Base-by-base conservation (phyloP, 2,888 invertebrate genomes). In the Cantharis flavilabris region DNA sequence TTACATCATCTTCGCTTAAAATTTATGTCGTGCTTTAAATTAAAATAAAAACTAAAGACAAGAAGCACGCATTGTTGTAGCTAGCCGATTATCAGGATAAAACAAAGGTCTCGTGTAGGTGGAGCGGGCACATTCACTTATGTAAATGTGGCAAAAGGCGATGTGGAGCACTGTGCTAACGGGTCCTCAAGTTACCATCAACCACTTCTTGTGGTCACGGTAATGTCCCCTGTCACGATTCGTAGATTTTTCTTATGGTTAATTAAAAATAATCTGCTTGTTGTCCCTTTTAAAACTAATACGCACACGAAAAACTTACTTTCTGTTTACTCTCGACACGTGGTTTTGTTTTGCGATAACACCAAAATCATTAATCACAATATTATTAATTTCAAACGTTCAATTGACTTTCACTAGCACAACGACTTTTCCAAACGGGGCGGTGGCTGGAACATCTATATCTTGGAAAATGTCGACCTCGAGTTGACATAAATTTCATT, bases 91-190 rank as follows among this genome's bases (percentile, higher is more conserved):
- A 75, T 73, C 71, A 70, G 72, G 62, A 77, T 77, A 77, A 77
- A 75, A 77, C 75, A 75, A 77, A 77, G 75, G 77, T 77, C 75
- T 75, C 10, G 77, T 28, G 77, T 77, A 67, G 77, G 77, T 71
- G 77, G 69, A 71, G 77, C 62, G 65, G 76, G 76, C 76, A 76
- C 78, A 78, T 78, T 78, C 78, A 78, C 78, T 78, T 78, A 78
- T 78, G 78, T 78, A 76, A 78, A 78, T 78, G 70, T 49, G 26
- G 73, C 62, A 73, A 23, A 33, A 71, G 70, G 75, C 76, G 77
- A 82, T 82, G 82, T 82, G 78, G 81, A 82, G 80, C 82, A 82
- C 81, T 81, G 79, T 81, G 82, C 81, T 82, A 82, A 73, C 76
- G 76, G 78, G 78, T 72, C 73, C 78, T 73, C 65, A 75, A 70